These are phyloP conservation scores for Phylloscopus whistleri DNA, from an alignment of 2,113 vertebrate genomes.

Conservation along the genomic window DNA sequence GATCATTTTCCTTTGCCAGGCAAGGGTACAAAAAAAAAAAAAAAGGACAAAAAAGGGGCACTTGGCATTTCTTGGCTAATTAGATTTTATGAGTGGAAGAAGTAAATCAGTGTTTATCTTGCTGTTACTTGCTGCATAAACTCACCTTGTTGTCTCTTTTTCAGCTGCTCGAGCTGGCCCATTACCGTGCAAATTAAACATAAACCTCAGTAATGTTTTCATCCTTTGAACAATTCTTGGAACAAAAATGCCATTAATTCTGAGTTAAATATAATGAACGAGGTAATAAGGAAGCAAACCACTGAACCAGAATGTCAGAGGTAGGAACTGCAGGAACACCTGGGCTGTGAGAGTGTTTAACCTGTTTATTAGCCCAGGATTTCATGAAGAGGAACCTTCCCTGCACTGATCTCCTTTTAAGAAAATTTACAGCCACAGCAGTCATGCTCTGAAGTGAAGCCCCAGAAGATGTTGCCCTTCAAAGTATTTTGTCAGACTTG, in stretches of 20 bases:
- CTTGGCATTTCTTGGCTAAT: neutral
- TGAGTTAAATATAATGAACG: neutral
- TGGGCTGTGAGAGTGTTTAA: neutral
- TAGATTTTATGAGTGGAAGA: neutral
- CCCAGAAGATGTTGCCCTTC: neutral
- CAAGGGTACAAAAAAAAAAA: neutral
- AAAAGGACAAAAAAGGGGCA: neutral
- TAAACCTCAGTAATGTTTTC: neutral
- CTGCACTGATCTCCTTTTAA: neutral
- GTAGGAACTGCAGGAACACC: neutral
- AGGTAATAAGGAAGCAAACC: slow-evolving; percentile 33
- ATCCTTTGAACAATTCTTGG: neutral
- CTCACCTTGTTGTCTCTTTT: neutral
- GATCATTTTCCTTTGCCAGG: neutral
- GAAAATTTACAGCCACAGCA: neutral
- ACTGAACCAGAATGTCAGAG: neutral
- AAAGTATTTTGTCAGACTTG: fast-evolving
- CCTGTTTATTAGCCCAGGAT: neutral
- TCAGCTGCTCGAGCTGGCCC: neutral
- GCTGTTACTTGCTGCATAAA: neutral
- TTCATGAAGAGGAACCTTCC: neutral
- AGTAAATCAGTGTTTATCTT: neutral
- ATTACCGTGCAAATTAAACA: neutral
- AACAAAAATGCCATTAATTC: slow-evolving; percentile 32
- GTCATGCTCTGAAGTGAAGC: neutral